Conservation (phyloP, 2,113 vertebrate genomes). For the Sylvietta virens region DNA sequence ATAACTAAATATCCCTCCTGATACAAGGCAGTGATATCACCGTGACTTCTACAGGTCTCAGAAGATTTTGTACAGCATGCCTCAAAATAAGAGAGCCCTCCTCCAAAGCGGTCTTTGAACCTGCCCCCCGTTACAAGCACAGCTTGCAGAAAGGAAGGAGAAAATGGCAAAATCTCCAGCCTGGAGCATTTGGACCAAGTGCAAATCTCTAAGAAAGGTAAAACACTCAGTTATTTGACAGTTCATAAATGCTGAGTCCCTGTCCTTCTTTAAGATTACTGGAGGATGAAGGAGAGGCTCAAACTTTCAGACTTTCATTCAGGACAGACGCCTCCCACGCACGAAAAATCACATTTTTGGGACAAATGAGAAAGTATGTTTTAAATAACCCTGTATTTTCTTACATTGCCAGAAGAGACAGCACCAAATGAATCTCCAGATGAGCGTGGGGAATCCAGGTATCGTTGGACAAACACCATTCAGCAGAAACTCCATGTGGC, state of each 20-base stretch:
- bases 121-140: neutral
- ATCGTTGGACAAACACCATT: neutral
- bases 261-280: neutral
- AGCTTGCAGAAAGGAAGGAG: neutral
- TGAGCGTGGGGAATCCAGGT: neutral
- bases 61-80: neutral
- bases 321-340: neutral
- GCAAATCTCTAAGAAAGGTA: neutral
- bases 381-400: neutral
- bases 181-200: neutral
- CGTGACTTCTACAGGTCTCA: neutral
- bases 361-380: neutral
- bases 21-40: neutral
- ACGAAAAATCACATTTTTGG: neutral
- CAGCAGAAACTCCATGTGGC: neutral
- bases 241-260: neutral
- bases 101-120: neutral
- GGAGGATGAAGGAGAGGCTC: neutral
- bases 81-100: neutral
- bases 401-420: neutral
- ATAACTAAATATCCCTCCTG: constrained; percentile 5
- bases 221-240: neutral
- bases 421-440: neutral
- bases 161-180: neutral
- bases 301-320: neutral